phyloP scores from a whole-genome alignment of 2,797 vertebrate genomes.

The Takifugu rubripes region DNA sequence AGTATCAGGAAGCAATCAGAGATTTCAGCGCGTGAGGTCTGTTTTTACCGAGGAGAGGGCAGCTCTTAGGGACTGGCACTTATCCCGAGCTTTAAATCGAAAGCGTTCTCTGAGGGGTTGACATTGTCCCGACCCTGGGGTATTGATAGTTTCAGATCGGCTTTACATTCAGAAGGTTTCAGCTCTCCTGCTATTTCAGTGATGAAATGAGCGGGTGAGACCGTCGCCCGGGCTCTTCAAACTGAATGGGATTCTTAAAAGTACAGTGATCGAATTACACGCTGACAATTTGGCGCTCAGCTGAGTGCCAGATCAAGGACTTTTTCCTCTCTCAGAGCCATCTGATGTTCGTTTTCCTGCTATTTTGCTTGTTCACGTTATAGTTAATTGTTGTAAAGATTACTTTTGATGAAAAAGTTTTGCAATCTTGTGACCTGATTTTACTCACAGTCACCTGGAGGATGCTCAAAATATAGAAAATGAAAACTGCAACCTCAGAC shows the following conservation, averaged over 20 bases:
- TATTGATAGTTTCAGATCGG: not conserved
- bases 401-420: no score
- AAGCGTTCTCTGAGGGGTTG: not conserved
- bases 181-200: not conserved
- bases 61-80: slow-evolving; percentile 15
- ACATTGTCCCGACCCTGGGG: not conserved
- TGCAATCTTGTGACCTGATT: no score
- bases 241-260: slow-evolving; percentile 43
- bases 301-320: no score
- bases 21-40: slow-evolving; percentile 16
- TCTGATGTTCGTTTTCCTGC: no score
- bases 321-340: no score
- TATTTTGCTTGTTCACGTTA: no score
- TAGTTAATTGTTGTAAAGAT: no score
- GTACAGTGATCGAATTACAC: slow-evolving; percentile 58
- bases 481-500: no score
- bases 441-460: no score
- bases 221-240: slow-evolving; percentile 19
- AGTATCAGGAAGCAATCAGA: slow-evolving; percentile 24
- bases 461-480: no score
- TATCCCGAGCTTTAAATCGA: slow-evolving; percentile 10
- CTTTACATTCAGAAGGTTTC: not conserved
- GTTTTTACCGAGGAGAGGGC: slow-evolving; percentile 9
- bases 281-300: slow-evolving; percentile 33
- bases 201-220: slow-evolving; percentile 4